Base-by-base conservation (phyloP, 2,888 invertebrate genomes). In the Drosophila quinaria region DNA sequence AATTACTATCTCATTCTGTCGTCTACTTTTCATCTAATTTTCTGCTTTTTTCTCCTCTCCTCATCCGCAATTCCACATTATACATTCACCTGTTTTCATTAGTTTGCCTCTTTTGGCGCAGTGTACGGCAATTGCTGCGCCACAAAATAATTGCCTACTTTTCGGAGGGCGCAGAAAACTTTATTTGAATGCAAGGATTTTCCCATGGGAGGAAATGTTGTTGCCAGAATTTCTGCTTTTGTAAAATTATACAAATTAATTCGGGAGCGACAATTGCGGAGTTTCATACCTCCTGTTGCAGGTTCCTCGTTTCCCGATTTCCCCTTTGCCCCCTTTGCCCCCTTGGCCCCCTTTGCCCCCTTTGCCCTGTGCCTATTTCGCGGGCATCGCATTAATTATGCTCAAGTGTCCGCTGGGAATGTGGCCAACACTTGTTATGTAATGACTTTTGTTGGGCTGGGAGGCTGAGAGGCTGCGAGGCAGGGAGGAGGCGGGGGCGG, bases 351-450 rank as follows among this genome's bases (percentile, higher is more conserved):
- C 22, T 31, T 58, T 61, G 54, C 49, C 50, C 50, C 66, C 11
- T 58, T 31, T 22, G 15, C 29, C 42, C 47, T 65, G 80, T 64
- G 75, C 80, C 75, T 71, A 66, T 60, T 78, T 62, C 77, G 78
- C 62, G 76, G 72, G 84, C 87, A 74, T 67, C 70, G 71, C 88
- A 86, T 89, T 86, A 86, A 86, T 86, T 89, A 86, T 89, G 86
- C 86, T 89, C 83, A 86, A 86, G 86, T 87, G 89, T 89, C 86
- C 86, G 74, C 64, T 89, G 86, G 86, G 86, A 89, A 89, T 85
- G 86, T 87, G 86, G 86, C 86, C 89, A 85, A 87, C 88, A 89
- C 86, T 87, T 86, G 86, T 82, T 78, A 76, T 82, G 78, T 87
- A 89, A 89, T 86, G 88, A 86, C 86, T 89, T 89, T 89, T 87